Evolutionary conservation across 2,113 vertebrate genomes (phyloP).

Genomic region (Bothrops jararaca): DNA sequence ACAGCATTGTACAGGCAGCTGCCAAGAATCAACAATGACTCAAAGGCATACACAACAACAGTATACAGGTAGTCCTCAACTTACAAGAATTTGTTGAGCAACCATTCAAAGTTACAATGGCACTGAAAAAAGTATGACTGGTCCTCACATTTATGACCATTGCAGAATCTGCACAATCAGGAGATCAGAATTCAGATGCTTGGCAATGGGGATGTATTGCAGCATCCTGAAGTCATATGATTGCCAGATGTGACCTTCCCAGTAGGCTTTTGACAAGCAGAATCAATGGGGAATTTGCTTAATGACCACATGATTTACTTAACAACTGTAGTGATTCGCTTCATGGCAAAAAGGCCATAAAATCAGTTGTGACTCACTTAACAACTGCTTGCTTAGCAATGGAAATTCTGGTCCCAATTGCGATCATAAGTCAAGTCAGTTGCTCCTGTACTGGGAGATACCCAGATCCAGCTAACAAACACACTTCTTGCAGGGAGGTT

Average conservation of each 20-base stretch:
- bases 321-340: background rate
- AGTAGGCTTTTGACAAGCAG: background rate
- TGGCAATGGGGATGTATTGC: background rate
- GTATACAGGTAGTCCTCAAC: background rate
- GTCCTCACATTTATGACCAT: background rate
- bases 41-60: background rate
- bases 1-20: background rate
- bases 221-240: background rate
- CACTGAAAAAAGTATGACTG: background rate
- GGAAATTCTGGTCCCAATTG: background rate
- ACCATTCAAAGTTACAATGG: background rate
- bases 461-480: background rate
- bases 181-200: background rate
- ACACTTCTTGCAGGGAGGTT: background rate
- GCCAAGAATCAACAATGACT: background rate
- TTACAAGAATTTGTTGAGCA: background rate
- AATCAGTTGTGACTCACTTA: background rate
- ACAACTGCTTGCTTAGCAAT: background rate
- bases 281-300: background rate
- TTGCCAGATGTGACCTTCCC: background rate
- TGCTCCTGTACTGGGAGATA: background rate
- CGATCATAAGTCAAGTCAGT: background rate
- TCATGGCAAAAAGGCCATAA: background rate
- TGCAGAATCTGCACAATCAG: background rate
- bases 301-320: background rate